Evolutionary conservation across 2,113 vertebrate species (phyloP).

Genomic region (Melanerpes formicivorus): DNA sequence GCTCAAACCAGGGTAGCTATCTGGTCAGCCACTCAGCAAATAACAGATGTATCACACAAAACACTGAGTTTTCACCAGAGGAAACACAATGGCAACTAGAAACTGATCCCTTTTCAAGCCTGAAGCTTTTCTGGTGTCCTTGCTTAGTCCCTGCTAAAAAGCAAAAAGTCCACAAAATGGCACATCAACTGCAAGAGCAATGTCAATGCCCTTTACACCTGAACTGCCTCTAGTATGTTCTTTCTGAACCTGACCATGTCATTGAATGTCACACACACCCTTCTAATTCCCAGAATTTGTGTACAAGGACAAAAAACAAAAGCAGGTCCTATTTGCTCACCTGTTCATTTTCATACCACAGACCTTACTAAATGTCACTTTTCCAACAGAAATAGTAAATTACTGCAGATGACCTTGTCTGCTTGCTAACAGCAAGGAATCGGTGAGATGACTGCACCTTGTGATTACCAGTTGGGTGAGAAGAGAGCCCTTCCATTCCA

Average conservation of each 20-base stretch:
- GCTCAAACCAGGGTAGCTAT: background rate
- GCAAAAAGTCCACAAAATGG: background rate
- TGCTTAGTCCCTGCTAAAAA: background rate
- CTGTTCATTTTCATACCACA: slow-evolving; percentile 6
- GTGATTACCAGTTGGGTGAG: background rate
- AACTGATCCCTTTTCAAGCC: background rate
- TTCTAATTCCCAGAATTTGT: background rate
- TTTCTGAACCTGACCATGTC: background rate
- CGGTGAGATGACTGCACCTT: background rate
- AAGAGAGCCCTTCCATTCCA: background rate
- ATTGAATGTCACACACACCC: background rate
- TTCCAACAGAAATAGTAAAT: background rate
- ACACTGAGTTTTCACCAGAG: fast-evolving
- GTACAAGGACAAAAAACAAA: background rate
- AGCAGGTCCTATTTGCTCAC: background rate
- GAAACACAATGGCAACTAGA: background rate
- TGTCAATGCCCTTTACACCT: background rate
- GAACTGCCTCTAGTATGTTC: background rate
- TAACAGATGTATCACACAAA: background rate
- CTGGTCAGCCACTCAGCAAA: background rate
- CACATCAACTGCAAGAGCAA: background rate
- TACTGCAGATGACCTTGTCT: background rate
- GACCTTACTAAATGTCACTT: background rate
- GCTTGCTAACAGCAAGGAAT: background rate
- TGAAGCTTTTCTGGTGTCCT: background rate